Evolutionary conservation across 2,113 vertebrate genomes (phyloP), one percentile per base, ranked within the genome.

Genomic region (Clupea harengus): DNA sequence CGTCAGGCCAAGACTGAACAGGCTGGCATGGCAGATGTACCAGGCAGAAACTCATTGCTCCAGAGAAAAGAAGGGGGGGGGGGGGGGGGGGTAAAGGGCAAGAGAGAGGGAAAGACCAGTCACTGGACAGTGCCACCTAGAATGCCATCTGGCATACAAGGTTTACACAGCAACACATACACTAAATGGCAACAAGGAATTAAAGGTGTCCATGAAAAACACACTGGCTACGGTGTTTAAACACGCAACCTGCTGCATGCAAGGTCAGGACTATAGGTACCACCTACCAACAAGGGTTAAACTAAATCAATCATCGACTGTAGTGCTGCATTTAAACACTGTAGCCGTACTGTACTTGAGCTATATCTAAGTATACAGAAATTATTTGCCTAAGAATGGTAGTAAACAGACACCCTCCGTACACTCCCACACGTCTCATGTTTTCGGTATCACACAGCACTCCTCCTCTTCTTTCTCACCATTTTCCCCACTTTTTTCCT

Each of bases 181-280:
- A 72, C 67, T 75, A 75, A 75, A 75, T 39, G 9, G 67, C 25
- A 75, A 75, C 25, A 75, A 39, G 67, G 28, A 75, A 75, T 75
- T 75, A 75, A 75, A 75, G 67, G 10, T 32, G 60, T 25, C 60
- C 10, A 9, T 67, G n/a, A 10, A 50, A 11, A 7, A 46, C 3
- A 46, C 45, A 46, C 45, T 4, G 45, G 11, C 46, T 47, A 47
- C 64, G 10, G 25, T 32, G n/a, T 72, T 72, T 64, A 54, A 54
- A 54, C 54, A 39, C 39, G 39, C 2, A 39, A 39, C 39, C 39
- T 39, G 39, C 39, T 39, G 39, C 39, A 22, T 60, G 54, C 54
- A 60, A 20, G 18, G 20, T 60, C 54, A 60, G 54, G 22, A 60
- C 6, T 60, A 5, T 15, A 2, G 15, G 50, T 17, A 20, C 3